phyloP scores from a whole-genome alignment of 1,140 invertebrate genomes.

The Pogonomyrmex californicus region DNA sequence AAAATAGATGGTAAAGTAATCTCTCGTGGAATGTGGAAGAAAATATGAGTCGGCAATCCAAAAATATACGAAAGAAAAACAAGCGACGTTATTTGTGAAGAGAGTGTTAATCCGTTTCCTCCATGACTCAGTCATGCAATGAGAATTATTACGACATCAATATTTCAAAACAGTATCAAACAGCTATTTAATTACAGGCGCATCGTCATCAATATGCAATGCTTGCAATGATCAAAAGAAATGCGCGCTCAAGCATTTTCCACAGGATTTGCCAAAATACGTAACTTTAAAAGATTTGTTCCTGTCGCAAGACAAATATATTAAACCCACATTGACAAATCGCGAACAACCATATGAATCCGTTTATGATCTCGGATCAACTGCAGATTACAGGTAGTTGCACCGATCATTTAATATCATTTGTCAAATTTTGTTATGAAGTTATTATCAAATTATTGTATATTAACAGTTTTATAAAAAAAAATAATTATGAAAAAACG shows the following conservation, averaged over 20 bases:
- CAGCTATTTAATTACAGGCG: conserved; percentile 64
- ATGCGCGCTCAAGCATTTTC: conserved; percentile 51
- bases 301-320: conserved; percentile 60
- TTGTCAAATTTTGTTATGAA: neutral
- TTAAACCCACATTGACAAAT: conserved; percentile 45
- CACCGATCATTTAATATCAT: conserved; percentile 30
- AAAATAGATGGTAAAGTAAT: conserved; percentile 85
- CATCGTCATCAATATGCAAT: conserved; percentile 47
- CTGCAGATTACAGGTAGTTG: conserved; percentile 56
- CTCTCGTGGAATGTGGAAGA: conserved; percentile 80
- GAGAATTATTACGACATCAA: neutral
- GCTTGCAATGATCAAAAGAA: conserved; percentile 57
- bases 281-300: conserved; percentile 81
- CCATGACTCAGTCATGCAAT: neutral
- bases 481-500: conserved; percentile 29
- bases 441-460: conserved; percentile 15
- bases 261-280: conserved; percentile 76
- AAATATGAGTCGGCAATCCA: conserved; percentile 82
- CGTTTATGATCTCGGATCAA: conserved; percentile 9
- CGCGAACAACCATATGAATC: conserved; percentile 42
- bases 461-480: conserved; percentile 22
- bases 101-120: conserved; percentile 25
- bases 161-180: neutral
- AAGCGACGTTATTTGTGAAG: conserved; percentile 53
- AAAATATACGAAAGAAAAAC: conserved; percentile 84